These are phyloP conservation scores for Gymnocephalus cernua DNA, from an alignment of 2,113 vertebrate genomes.

Conservation along the genomic window DNA sequence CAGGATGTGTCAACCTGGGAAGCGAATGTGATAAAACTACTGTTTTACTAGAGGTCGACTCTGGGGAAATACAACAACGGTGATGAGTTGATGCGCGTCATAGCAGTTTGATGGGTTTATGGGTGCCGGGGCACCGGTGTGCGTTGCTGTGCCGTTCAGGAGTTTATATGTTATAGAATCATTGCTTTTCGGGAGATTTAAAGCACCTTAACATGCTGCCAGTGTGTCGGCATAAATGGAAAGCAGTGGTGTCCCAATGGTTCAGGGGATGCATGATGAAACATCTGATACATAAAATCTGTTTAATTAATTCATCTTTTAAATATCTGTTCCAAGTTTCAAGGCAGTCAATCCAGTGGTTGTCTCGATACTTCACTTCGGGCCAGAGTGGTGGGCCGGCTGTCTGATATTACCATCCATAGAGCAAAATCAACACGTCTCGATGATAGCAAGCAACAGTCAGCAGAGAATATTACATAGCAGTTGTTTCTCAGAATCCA, in stretches of 20 bases:
- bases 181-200: not conserved
- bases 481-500: not conserved
- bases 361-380: not conserved
- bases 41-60: not conserved
- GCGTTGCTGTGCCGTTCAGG: not conserved
- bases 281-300: too few relatives aligned
- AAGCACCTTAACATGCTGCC: not conserved
- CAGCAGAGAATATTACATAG: not conserved
- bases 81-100: not conserved
- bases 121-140: rapidly evolving
- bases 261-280: too few relatives aligned
- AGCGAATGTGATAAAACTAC: not conserved
- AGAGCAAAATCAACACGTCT: not conserved
- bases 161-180: not conserved
- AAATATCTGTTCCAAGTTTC: not conserved
- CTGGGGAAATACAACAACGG: not conserved
- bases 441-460: not conserved
- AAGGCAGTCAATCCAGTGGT: not conserved
- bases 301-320: not conserved
- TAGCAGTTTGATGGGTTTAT: not conserved
- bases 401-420: not conserved
- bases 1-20: not conserved
- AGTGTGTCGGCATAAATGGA: not conserved
- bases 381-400: not conserved
- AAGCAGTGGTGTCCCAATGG: not conserved